These are phyloP conservation scores for Ceyx melanurus DNA, from an alignment of 2,113 vertebrate genomes.

Conservation along the genomic window DNA sequence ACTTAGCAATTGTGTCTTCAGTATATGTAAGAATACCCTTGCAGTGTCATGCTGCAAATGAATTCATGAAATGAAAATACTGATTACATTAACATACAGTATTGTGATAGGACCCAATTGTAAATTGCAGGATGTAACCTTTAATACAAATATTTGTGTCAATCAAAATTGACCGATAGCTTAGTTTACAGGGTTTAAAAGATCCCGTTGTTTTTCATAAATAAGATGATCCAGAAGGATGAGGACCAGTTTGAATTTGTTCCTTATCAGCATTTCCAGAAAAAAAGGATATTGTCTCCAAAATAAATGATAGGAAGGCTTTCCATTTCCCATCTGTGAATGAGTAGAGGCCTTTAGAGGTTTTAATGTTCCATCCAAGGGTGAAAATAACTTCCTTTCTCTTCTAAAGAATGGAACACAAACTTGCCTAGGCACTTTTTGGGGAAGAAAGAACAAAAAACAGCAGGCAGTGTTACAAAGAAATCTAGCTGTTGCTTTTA, in stretches of 20 bases:
- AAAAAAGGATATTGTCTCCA: constrained; percentile 57
- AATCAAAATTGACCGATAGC: constrained; percentile 70
- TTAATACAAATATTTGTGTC: constrained; percentile 75
- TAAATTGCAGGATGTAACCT: constrained; percentile 67
- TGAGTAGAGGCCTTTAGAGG: constrained; percentile 22
- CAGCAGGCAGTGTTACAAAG: neutral
- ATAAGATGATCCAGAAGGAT: constrained; percentile 24
- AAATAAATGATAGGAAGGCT: constrained; percentile 39
- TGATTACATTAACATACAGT: constrained; percentile 76
- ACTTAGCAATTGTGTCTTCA: constrained; percentile 45
- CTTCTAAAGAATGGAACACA: neutral
- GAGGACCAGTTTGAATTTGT: constrained; percentile 57
- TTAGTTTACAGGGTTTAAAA: constrained; percentile 35
- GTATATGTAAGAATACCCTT: constrained; percentile 61
- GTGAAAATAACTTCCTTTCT: constrained; percentile 29
- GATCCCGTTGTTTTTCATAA: constrained; percentile 63
- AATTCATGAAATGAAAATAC: constrained; percentile 68
- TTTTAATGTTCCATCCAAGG: constrained; percentile 34
- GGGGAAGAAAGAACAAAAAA: neutral
- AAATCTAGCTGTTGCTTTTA: neutral
- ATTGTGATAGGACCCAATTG: constrained; percentile 63
- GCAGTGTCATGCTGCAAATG: constrained; percentile 65
- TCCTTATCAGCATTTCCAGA: constrained; percentile 64
- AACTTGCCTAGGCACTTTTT: neutral
- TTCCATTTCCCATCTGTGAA: constrained; percentile 43